phyloP scores from a whole-genome alignment of 2,113 vertebrate genomes.

The Paramisgurnus dabryanus region DNA sequence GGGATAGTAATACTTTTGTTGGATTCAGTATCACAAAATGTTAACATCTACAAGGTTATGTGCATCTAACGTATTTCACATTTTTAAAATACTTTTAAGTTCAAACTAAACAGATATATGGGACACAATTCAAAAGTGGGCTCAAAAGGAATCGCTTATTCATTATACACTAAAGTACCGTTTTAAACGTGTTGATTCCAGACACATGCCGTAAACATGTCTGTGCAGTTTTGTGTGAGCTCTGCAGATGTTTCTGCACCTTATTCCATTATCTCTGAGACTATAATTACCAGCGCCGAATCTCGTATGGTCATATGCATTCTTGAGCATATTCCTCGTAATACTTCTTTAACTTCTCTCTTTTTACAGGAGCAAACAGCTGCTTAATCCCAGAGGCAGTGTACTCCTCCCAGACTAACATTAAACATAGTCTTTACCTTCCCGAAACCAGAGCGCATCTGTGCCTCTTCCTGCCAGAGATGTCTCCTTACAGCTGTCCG shows the following conservation, averaged over 20 bases:
- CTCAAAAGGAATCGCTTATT: constrained; percentile 19
- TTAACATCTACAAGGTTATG: not conserved
- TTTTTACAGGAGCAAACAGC: constrained; percentile 55
- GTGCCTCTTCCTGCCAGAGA: constrained; percentile 41
- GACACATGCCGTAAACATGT: constrained; percentile 39
- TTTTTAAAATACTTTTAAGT: not conserved
- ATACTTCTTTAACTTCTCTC: constrained; percentile 38
- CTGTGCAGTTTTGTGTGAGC: constrained; percentile 31
- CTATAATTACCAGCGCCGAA: constrained; percentile 52
- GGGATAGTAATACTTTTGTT: not conserved
- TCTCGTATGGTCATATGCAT: constrained; percentile 46
- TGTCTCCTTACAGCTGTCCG: constrained; percentile 45
- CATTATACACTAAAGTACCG: constrained; percentile 6
- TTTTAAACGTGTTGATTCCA: constrained; percentile 42
- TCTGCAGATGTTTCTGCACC: constrained; percentile 53
- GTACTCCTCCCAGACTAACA: constrained; percentile 46
- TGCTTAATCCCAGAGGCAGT: constrained; percentile 45
- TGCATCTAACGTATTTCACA: not conserved
- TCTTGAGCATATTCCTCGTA: constrained; percentile 50
- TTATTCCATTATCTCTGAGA: constrained; percentile 49
- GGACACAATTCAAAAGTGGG: not conserved
- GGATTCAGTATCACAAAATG: too few species aligned
- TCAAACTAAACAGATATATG: not conserved
- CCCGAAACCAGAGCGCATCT: constrained; percentile 47
- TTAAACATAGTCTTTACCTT: constrained; percentile 55